Base-by-base conservation (phyloP, 2,113 vertebrate genomes). In the Carassius gibelio region DNA sequence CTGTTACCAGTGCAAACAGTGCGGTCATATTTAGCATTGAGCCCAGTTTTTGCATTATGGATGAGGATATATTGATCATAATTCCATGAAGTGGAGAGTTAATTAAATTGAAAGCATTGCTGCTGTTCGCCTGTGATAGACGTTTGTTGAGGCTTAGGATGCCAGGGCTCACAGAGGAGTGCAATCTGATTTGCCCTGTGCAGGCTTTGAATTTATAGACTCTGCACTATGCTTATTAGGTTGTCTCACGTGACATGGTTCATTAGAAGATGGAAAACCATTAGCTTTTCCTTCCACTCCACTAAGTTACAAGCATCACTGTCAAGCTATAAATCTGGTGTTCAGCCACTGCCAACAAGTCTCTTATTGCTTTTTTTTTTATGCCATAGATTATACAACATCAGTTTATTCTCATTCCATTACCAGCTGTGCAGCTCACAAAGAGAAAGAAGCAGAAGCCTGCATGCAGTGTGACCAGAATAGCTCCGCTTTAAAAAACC, bases 21-120 rank as follows among this genome's bases (percentile, higher is more conserved):
- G 50, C 66, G 75, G 14, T 52, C 48, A n/a, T 71, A n/a, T 50
- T 26, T 61, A 59, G 13, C 72, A 64, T 38, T 42, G 59, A 38
- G 61, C 34, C 52, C 78, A 69, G 86, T 55, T 68, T 75, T 17
- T 84, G 72, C 36, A 81, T 88, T 76, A 82, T 86, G 76, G 72
- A 72, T 84, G 62, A 36, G 21, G 50, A 87, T 82, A 84, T 72
- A 84, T 87, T 82, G 84, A 84, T 82, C 84, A 45, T 72, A 52
- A 75, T 55, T 77, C 84, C 71, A 84, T 84, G 85, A 81, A 83
- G 86, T 84, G 34, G 21, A 50, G 78, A 68, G 69, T 80, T 86
- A 87, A 89, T 87, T 87, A 71, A 89, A 86, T 81, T 52, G 81
- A 71, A 87, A 77, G 57, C 74, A 89, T 84, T 45, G 17, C 59